Conservation (phyloP, 2,888 invertebrate genomes). For the Stenotaenia linearis region DNA sequence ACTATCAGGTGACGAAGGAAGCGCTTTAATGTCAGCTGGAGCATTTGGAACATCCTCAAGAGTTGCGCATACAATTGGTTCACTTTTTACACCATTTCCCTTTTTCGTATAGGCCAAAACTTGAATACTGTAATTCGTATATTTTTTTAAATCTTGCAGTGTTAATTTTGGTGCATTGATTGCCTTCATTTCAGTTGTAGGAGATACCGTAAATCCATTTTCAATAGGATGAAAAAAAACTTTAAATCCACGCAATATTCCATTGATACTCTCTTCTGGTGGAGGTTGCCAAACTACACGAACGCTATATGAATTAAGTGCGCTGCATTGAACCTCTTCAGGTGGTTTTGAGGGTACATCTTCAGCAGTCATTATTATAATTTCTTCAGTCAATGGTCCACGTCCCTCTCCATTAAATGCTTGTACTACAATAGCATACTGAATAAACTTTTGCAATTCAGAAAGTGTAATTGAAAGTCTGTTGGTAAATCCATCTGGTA, state of each 20-base stretch:
- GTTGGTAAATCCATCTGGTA: constrained; percentile 11
- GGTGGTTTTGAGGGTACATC: constrained; percentile 50
- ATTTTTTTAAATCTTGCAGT: constrained; percentile 28
- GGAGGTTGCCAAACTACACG: constrained; percentile 49
- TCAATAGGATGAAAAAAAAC: constrained; percentile 55
- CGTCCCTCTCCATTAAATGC: constrained; percentile 29
- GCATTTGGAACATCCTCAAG: constrained; percentile 31
- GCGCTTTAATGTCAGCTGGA: constrained; percentile 27
- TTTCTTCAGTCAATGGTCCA: constrained; percentile 29
- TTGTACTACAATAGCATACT: constrained; percentile 33
- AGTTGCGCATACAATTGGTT: constrained; percentile 19
- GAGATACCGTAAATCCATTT: not conserved
- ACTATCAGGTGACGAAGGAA: not conserved
- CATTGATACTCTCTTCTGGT: constrained; percentile 48
- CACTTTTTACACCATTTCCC: constrained; percentile 31
- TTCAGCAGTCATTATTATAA: constrained; percentile 32
- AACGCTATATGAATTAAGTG: constrained; percentile 47
- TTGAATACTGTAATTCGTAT: constrained; percentile 34
- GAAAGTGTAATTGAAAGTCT: not conserved
- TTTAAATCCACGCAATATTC: constrained; percentile 63
- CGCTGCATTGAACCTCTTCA: constrained; percentile 46
- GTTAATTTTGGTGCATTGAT: constrained; percentile 12
- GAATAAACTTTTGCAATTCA: constrained; percentile 27
- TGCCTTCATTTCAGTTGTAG: not conserved
- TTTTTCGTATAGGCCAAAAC: constrained; percentile 30